Evolutionary conservation across 2,797 vertebrate genomes (phyloP), one percentile per base, ranked within the genome.

Genomic region (Pterois miles): DNA sequence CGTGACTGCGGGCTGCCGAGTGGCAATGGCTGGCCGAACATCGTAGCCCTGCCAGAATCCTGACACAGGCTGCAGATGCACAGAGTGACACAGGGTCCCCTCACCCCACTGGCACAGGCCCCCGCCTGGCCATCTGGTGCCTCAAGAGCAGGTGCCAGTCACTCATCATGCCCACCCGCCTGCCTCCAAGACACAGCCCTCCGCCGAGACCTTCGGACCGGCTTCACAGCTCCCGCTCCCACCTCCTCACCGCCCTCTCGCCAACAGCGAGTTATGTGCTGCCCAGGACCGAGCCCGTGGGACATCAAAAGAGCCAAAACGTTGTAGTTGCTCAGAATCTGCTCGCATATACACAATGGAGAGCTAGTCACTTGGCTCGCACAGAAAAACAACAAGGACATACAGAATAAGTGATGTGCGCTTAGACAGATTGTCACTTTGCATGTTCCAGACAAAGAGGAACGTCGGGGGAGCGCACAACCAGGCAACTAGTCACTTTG

Each of bases 81-180:
- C 71, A 62, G 83, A 86, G 88, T 84, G 89, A 91, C 92, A 91
- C 83, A 12, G 73, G 91, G 91, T 91, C 89, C 90, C 83, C 72
- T 90, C 88, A 92, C 89, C 88, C 86, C 65, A 13, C 83, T 88
- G 91, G 88, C 90, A 80, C 3, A 3, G 58, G 65, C 40, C 77
- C 78, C 74, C 9, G 77, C 92, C 91, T 25, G 60, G 83, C 94
- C 95, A 95, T 95, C 94, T 95, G 95, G 82, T 81, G 78, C 83
- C 78, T 88, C 76, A 3, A 65, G 74, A 90, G 90, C 86, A 91
- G 88, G 88, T 94, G 94, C 91, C 94, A 94, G 88, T 94, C 90
- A 91, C 85, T 88, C 88, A 71, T 86, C 77, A 54, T 62, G 38
- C 83, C 71, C 64, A 40, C 63, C 71, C n/a, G 25, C 65, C 78